Percentiles rank a stretch among this genome's conserved stretches.
phyloP scores from a whole-genome alignment of 1,140 invertebrate species.

The Solenopsis fugax region DNA sequence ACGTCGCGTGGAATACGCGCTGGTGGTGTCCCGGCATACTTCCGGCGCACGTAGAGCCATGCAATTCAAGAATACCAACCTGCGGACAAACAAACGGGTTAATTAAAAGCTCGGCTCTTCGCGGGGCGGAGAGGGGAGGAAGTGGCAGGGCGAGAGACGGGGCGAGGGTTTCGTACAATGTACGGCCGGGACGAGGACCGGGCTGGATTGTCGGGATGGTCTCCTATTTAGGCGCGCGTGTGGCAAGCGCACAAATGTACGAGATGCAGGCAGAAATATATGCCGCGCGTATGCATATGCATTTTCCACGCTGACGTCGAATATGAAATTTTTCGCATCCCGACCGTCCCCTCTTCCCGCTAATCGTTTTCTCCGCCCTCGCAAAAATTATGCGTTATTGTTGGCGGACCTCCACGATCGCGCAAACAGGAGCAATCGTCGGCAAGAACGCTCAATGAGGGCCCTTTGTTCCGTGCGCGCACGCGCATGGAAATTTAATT shows the following conservation, averaged over 20 bases:
- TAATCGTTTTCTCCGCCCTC: not conserved
- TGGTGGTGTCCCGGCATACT: slow-evolving; percentile 19
- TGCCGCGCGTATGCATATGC: slow-evolving; percentile 67
- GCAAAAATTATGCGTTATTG: slow-evolving; percentile 47
- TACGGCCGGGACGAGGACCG: slow-evolving; percentile 1
- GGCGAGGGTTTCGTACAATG: slow-evolving; percentile 34
- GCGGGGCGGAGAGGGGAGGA: not conserved
- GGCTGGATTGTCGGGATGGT: not conserved
- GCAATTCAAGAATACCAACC: slow-evolving; percentile 72
- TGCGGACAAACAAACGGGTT: slow-evolving; percentile 79
- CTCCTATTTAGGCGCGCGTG: slow-evolving; percentile 37
- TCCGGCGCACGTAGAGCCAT: slow-evolving; percentile 34
- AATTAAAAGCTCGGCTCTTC: slow-evolving; percentile 74
- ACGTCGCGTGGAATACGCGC: not conserved
- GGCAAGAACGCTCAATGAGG: slow-evolving; percentile 23
- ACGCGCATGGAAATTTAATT: slow-evolving; percentile 37
- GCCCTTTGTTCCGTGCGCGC: slow-evolving; percentile 13
- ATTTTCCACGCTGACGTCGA: slow-evolving; percentile 46
- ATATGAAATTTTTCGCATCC: slow-evolving; percentile 52
- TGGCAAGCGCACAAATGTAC: slow-evolving; percentile 32
- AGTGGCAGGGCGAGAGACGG: not conserved
- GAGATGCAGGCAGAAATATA: slow-evolving; percentile 25
- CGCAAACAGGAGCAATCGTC: slow-evolving; percentile 3
- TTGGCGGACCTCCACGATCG: slow-evolving; percentile 26
- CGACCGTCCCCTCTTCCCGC: not conserved